Evolutionary conservation across 1,140 invertebrate species (phyloP).

Genomic region (Carposina sasakii): DNA sequence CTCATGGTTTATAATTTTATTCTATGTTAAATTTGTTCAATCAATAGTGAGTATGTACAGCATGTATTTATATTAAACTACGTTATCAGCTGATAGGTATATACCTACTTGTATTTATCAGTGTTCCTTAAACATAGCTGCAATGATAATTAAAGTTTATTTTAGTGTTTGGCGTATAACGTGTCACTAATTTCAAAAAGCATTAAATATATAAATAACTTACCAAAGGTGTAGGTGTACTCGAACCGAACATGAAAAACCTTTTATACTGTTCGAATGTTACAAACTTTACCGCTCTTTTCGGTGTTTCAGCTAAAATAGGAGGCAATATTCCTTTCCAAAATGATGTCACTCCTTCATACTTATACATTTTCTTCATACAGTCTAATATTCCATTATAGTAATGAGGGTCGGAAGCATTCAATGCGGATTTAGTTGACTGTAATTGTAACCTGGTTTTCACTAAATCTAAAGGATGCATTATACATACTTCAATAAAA

Average conservation of each 20-base stretch:
- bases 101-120: too few relatives aligned
- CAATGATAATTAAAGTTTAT: too few relatives aligned
- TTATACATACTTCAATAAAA: constrained; percentile 95
- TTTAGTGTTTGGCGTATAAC: too few relatives aligned
- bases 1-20: too few relatives aligned
- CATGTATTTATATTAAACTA: too few relatives aligned
- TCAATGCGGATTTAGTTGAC: constrained; percentile 47
- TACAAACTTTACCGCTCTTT: constrained; percentile 94
- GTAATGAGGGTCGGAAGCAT: constrained; percentile 74
- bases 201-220: constrained; percentile 42
- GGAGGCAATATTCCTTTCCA: constrained; percentile 96
- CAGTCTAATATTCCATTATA: constrained; percentile 90
- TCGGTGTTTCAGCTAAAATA: constrained; percentile 94
- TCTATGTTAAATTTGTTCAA: too few relatives aligned
- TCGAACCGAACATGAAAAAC: constrained; percentile 84
- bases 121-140: too few relatives aligned
- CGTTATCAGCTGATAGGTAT: too few relatives aligned
- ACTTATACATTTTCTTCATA: constrained; percentile 88
- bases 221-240: constrained; percentile 82
- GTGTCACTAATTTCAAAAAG: constrained; percentile 18
- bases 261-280: constrained; percentile 95
- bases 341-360: constrained; percentile 87
- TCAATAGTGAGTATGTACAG: too few relatives aligned
- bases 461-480: constrained; percentile 95
- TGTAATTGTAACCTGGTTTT: constrained; percentile 80